Conservation (phyloP, 2,888 invertebrate genomes). For the Pycnomerus fuliginosus region DNA sequence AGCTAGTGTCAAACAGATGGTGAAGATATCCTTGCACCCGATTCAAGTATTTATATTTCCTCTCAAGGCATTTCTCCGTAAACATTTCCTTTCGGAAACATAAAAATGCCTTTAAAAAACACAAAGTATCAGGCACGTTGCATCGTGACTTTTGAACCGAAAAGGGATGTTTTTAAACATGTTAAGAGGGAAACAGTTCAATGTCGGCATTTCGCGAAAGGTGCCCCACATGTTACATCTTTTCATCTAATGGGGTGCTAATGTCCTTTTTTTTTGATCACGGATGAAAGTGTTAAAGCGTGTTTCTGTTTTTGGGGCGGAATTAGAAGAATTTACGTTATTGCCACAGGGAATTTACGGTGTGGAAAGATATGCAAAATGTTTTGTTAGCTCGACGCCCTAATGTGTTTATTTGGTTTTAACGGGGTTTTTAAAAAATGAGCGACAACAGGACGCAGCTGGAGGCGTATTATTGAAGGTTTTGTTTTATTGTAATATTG, state of each 20-base stretch:
- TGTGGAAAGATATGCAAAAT: too few relatives aligned
- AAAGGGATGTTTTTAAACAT: constrained; percentile 22
- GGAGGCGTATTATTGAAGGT: constrained; percentile 10
- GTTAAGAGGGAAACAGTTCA: constrained; percentile 21
- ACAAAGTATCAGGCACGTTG: constrained; percentile 17
- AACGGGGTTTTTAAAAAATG: constrained; percentile 5
- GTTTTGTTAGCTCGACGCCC: too few relatives aligned
- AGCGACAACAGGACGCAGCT: constrained; percentile 19
- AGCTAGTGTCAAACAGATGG: constrained; percentile 10
- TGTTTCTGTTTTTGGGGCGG: constrained; percentile 8
- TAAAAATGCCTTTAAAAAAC: constrained; percentile 40
- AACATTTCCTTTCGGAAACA: constrained; percentile 43
- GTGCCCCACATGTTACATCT: constrained; percentile 22
- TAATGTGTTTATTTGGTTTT: too few relatives aligned
- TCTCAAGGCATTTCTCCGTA: constrained; percentile 30
- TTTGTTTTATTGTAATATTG: too few relatives aligned
- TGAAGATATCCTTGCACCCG: constrained; percentile 2
- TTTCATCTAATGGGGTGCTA: constrained; percentile 31
- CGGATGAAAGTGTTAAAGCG: constrained; percentile 16
- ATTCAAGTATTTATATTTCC: constrained; percentile 34
- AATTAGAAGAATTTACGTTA: too few relatives aligned
- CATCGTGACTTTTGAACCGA: constrained; percentile 26
- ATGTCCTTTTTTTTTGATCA: constrained; percentile 21
- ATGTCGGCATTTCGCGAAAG: constrained; percentile 25
- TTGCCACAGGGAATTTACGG: too few relatives aligned